Evolutionary conservation across 2,113 vertebrate species (phyloP), one percentile per base, ranked within the genome.

Genomic region (Chaetops frenatus): DNA sequence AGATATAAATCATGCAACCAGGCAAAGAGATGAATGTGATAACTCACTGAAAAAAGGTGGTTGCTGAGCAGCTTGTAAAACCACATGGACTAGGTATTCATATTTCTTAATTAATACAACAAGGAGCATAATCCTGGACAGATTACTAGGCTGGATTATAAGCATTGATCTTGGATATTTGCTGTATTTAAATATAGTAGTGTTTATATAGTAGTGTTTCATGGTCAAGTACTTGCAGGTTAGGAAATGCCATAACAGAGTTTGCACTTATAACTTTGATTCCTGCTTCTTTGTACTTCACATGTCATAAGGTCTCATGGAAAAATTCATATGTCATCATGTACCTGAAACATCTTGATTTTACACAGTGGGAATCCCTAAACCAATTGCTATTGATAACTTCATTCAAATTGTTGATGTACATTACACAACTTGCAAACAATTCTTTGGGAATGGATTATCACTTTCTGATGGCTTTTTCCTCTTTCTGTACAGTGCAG

Each of bases 21-120:
- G 45, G 28, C 42, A 61, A 88, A 74, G 1, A 65, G 16, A 54
- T 47, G 3, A 90, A 70, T 50, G 10, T 20, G 36, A 64, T 72
- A 29, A 79, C 48, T 80, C 40, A 40, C 31, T 92, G 73, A 36
- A 28, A 58, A 61, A 90, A 54, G 12, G 35, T 47, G 47, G 35
- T 18, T 48, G 61, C 24, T 62, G 66, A 91, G 64, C 35, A 76
- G 11, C 51, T 57, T 80, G n/a, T 74, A 25, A 54, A 79, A 79
- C 31, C n/a, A 61, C 1, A 0, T 12, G 53, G 20, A 36, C 4
- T 61, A 28, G 16, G 15, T 87, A 56, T 44, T 67, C 5, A 1
- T 44, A 69, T 47, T 81, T 78, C 31, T 3, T 57, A 47, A 45
- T 79, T 31, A 86, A 87, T 73, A 54, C 40, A 57, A 48, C 6